A percentile compares a stretch with the other conserved stretches of the same genome.
These are phyloP conservation scores for Chloroceryle inda DNA, from an alignment of 2,797 vertebrate species.

Conservation along the genomic window DNA sequence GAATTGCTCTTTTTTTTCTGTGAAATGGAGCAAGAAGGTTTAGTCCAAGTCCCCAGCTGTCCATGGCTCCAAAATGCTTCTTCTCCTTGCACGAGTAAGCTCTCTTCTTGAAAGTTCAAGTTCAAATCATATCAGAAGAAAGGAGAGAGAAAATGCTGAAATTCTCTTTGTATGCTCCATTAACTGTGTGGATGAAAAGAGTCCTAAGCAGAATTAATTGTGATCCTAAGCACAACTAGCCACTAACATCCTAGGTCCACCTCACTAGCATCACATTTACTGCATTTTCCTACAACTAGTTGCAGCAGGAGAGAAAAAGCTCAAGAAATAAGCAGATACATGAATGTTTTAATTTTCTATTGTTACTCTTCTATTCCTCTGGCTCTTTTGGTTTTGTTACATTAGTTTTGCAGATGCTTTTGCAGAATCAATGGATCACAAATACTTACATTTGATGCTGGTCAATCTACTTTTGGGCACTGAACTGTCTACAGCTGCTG, in stretches of 20 bases:
- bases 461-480: constrained; percentile 87
- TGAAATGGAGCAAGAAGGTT: not conserved
- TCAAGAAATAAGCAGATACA: not conserved
- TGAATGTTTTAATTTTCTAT: not conserved
- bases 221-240: not conserved
- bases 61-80: not conserved
- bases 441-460: constrained; percentile 92
- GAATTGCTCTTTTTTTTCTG: not conserved
- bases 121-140: not conserved
- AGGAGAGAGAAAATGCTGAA: not conserved
- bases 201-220: not conserved
- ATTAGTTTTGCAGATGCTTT: not conserved
- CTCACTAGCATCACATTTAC: not conserved
- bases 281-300: not conserved
- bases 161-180: not conserved
- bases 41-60: accelerated
- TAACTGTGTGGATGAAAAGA: not conserved
- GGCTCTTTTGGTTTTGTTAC: not conserved
- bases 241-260: not conserved
- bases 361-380: not conserved
- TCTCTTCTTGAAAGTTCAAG: not conserved
- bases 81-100: not conserved
- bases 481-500: constrained; percentile 91
- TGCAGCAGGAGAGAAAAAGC: not conserved
- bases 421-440: not conserved